These are phyloP conservation scores for Epistrophella euchroma DNA, from an alignment of 2,888 invertebrate genomes.

Conservation along the genomic window DNA sequence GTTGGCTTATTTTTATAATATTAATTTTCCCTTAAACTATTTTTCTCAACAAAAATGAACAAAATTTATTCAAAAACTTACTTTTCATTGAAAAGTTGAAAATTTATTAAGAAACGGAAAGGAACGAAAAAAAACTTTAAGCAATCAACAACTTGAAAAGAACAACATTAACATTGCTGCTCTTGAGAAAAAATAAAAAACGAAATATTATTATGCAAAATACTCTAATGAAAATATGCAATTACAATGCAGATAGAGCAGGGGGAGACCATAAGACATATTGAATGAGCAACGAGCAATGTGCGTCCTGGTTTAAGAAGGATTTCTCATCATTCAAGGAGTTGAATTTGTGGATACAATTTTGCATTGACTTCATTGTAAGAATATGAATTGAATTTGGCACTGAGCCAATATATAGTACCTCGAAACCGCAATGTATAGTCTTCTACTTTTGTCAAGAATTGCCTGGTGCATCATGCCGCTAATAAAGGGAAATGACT, in stretches of 20 bases:
- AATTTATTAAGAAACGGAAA: conserved; percentile 6
- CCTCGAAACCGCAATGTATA: too few relatives aligned
- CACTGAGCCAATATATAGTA: conserved; percentile 39
- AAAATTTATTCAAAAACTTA: conserved; percentile 14
- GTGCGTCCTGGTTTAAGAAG: conserved; percentile 30
- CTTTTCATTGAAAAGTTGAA: background rate
- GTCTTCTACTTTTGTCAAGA: conserved; percentile 8
- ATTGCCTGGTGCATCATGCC: conserved; percentile 38
- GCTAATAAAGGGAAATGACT: conserved; percentile 27
- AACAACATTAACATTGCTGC: conserved; percentile 25
- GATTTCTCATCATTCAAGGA: conserved; percentile 38
- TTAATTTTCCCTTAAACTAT: background rate
- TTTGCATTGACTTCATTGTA: conserved; percentile 70
- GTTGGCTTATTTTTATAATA: too few relatives aligned
- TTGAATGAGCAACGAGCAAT: conserved; percentile 37
- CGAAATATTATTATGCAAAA: conserved; percentile 17
- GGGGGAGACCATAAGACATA: conserved; percentile 24
- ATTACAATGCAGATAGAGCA: conserved; percentile 42
- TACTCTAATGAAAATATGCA: conserved; percentile 62
- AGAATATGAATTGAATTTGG: conserved; percentile 69
- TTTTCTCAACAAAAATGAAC: background rate
- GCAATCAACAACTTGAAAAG: conserved; percentile 58
- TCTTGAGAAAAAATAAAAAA: background rate
- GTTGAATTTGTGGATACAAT: conserved; percentile 56
- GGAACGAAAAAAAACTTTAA: conserved; percentile 14